These are phyloP conservation scores for Leucopsar rothschildi DNA, from an alignment of 2,113 vertebrate genomes.

Conservation along the genomic window DNA sequence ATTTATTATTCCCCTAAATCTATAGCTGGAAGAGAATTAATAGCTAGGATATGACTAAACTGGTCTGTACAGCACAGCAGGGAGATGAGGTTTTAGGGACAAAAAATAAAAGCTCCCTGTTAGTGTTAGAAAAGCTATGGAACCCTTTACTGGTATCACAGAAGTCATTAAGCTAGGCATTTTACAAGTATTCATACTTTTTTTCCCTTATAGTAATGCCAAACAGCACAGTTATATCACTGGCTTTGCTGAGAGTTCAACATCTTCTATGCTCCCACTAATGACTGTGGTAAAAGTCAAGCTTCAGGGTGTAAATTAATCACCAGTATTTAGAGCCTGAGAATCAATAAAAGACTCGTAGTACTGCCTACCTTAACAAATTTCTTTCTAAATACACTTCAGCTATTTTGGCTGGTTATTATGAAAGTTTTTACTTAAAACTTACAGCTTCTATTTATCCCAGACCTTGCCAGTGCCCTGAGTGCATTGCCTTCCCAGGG, in stretches of 20 bases:
- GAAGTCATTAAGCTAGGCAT: neutral
- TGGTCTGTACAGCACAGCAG: neutral
- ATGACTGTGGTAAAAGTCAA: neutral
- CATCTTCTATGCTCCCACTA: neutral
- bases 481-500: neutral
- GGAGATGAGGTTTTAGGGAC: neutral
- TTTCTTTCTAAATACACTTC: neutral
- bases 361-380: neutral
- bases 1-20: neutral
- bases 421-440: neutral
- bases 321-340: neutral
- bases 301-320: neutral
- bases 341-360: conserved; percentile 14
- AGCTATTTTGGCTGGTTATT: neutral
- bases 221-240: neutral
- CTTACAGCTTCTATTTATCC: neutral
- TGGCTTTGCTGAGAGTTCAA: neutral
- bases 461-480: neutral
- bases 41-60: neutral
- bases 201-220: neutral
- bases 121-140: neutral
- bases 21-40: neutral
- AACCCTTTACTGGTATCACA: neutral
- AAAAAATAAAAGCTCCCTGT: neutral
- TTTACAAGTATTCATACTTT: neutral